These are phyloP conservation scores for Ctenoplectra terminalis DNA, from an alignment of 1,140 invertebrate genomes.

Conservation along the genomic window DNA sequence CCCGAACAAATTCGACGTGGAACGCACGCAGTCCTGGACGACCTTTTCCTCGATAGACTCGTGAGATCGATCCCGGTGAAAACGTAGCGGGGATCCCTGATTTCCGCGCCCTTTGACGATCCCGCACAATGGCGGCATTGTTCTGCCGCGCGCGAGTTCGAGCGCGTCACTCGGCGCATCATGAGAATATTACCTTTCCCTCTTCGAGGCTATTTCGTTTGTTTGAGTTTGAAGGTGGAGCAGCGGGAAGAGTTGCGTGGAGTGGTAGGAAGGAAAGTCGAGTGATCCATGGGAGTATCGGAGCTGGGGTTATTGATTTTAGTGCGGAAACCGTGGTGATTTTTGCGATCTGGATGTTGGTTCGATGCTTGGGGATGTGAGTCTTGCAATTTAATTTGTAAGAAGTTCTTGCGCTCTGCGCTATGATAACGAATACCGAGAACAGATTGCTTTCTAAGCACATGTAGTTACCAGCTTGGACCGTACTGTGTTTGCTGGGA, in stretches of 20 bases:
- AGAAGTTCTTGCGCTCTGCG: too few species aligned
- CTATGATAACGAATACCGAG: too few species aligned
- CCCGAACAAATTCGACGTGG: slow-evolving; percentile 62
- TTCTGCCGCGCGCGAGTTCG: neutral
- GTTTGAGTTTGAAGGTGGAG: neutral
- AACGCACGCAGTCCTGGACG: slow-evolving; percentile 29
- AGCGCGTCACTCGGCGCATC: neutral
- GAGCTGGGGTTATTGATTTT: neutral
- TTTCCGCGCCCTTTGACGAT: slow-evolving; percentile 42
- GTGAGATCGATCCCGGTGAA: slow-evolving; percentile 46
- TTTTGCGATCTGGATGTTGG: too few species aligned
- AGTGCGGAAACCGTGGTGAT: too few species aligned
- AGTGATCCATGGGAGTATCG: neutral
- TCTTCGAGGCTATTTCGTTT: neutral
- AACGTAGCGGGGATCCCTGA: slow-evolving; percentile 25
- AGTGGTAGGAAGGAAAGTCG: neutral
- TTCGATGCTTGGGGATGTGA: neutral
- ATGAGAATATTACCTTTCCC: slow-evolving; percentile 39
- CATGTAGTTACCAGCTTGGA: too few species aligned
- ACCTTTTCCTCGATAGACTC: slow-evolving; percentile 62
- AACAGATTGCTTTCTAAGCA: too few species aligned
- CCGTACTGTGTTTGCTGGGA: too few species aligned
- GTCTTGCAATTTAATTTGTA: neutral
- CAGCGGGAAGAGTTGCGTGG: neutral
- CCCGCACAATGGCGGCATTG: slow-evolving; percentile 39